Conservation (phyloP, 30 jellyfish, hydroid and myxozoan genomes). For the Cassiopea xamachana region DNA sequence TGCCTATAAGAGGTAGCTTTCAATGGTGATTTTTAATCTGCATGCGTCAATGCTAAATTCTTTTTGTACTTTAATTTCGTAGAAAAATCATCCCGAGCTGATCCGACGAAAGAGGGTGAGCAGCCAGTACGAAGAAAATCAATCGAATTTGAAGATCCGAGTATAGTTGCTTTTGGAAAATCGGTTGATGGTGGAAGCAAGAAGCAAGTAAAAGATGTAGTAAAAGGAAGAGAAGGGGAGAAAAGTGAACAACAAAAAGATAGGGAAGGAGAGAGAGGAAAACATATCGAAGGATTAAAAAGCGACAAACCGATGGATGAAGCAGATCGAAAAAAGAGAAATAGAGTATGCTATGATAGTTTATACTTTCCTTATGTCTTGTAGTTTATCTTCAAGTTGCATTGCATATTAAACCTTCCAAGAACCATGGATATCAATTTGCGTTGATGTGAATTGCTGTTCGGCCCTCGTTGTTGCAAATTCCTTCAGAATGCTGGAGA, state of each 20-base stretch:
- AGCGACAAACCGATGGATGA: constrained; percentile 26
- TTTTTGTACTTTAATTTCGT: neutral
- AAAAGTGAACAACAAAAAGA: constrained; percentile 13
- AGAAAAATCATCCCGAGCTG: constrained; percentile 59
- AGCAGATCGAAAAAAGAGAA: constrained; percentile 41
- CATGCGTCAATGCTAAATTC: no score
- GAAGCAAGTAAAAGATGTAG: constrained; percentile 4
- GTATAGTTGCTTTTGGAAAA: constrained; percentile 67
- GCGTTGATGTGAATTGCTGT: no score
- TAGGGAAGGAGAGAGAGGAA: constrained; percentile 39
- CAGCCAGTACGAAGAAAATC: constrained; percentile 50
- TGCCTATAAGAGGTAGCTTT: no score
- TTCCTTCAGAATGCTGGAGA: no score
- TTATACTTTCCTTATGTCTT: neutral
- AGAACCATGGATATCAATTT: no score
- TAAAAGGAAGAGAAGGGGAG: constrained; percentile 10
- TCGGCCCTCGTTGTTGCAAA: no score
- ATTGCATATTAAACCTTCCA: neutral
- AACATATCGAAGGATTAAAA: constrained; percentile 6
- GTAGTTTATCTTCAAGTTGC: neutral
- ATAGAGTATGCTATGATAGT: constrained; percentile 12
- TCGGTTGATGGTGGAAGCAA: constrained; percentile 21
- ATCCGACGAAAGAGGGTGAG: constrained; percentile 40
- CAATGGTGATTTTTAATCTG: no score
- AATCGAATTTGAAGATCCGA: constrained; percentile 76